Evolutionary conservation across 2,888 invertebrate genomes (phyloP).

Genomic region (Nematopogon swammerdamellus): DNA sequence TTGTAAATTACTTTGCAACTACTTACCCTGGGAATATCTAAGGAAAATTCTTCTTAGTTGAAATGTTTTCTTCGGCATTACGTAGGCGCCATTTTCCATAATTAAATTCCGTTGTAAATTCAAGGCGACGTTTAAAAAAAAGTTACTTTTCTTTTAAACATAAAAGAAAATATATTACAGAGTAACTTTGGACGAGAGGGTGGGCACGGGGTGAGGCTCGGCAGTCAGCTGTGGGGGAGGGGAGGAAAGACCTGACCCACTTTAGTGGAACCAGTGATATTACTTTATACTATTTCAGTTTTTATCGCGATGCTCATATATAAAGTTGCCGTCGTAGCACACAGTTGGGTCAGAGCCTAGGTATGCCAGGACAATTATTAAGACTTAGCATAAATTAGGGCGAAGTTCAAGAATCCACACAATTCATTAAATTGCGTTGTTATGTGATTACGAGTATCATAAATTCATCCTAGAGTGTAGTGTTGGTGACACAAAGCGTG

Average conservation of each 20-base stretch:
- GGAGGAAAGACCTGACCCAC: conserved; percentile 56
- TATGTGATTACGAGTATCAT: too few relatives aligned
- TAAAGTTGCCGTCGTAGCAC: neutral
- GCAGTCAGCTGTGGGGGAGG: conserved; percentile 21
- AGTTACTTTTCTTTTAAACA: conserved; percentile 59
- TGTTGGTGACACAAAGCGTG: too few relatives aligned
- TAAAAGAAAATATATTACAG: conserved; percentile 59
- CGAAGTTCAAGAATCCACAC: too few relatives aligned
- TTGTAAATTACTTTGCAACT: too few relatives aligned
- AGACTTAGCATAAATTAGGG: too few relatives aligned
- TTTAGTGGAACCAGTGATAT: conserved; percentile 58
- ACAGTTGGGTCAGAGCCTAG: too few relatives aligned
- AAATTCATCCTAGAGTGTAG: too few relatives aligned
- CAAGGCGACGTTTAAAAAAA: conserved; percentile 59
- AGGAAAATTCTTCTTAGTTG: too few relatives aligned
- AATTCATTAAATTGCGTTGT: too few relatives aligned
- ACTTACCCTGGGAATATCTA: too few relatives aligned
- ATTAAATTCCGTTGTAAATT: conserved; percentile 57
- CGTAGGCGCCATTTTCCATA: conserved; percentile 12
- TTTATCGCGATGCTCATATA: conserved; percentile 34
- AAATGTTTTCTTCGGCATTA: too few relatives aligned
- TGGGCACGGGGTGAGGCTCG: conserved; percentile 26
- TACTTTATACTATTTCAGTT: conserved; percentile 58
- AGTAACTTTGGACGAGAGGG: conserved; percentile 49
- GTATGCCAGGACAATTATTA: too few relatives aligned